Evolutionary conservation across 1,140 invertebrate species (phyloP).

Genomic region (Megalonaias nervosa): DNA sequence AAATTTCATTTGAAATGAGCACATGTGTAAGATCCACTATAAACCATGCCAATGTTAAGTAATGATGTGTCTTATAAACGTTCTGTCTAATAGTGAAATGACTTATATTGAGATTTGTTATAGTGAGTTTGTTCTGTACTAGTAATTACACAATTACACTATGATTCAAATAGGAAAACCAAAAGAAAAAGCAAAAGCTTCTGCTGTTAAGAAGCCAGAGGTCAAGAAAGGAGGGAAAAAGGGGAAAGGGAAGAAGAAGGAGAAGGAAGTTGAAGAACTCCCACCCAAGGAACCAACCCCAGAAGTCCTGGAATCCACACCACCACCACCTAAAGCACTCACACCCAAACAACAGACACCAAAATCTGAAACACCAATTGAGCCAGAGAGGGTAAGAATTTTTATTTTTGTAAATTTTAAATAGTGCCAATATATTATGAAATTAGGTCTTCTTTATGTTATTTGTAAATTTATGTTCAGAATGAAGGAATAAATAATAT

Average conservation of each 20-base stretch:
- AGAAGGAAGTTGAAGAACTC: conserved; percentile 33
- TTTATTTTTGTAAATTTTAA: background rate
- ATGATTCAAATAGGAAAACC: conserved; percentile 43
- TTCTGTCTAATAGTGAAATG: too few relatives aligned
- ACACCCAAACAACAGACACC: conserved; percentile 33
- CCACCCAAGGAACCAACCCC: conserved; percentile 24
- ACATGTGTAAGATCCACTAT: too few relatives aligned
- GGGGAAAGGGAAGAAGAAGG: conserved; percentile 39
- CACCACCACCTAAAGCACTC: conserved; percentile 29
- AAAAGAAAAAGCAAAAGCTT: conserved; percentile 39
- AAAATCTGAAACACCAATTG: conserved; percentile 23
- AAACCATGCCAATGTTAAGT: too few relatives aligned
- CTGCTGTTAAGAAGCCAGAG: conserved; percentile 26
- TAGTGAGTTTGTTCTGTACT: too few relatives aligned
- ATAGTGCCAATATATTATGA: too few relatives aligned
- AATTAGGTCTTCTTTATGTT: too few relatives aligned
- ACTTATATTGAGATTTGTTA: too few relatives aligned
- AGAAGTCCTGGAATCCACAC: conserved; percentile 13
- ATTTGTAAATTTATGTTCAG: too few relatives aligned
- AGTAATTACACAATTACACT: too few relatives aligned
- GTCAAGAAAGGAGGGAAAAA: conserved; percentile 41
- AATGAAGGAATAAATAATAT: too few relatives aligned
- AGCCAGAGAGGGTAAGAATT: conserved; percentile 28
- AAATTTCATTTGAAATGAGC: too few relatives aligned
- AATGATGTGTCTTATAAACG: too few relatives aligned